Evolutionary conservation across 1,140 invertebrate genomes (phyloP), one percentile per base, ranked within the genome.

Genomic region (Cotesia typhae): DNA sequence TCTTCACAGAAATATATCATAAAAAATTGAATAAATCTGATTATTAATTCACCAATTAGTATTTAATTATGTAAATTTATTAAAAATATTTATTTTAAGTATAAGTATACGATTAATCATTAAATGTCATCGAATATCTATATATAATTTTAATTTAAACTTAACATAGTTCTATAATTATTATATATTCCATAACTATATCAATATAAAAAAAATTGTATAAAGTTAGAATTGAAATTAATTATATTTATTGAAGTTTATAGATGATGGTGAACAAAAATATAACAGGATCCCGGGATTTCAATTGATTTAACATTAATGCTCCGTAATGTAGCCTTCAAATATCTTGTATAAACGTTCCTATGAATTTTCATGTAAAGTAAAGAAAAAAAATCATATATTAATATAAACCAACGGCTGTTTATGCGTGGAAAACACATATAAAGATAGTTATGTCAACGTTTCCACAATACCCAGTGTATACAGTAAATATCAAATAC

Each of bases 311-410:
- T 63, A 63, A 41, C 59, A 65, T 57, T 57, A 66, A 55, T 61
- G 70, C 36, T 71, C 70, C 65, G 61, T 71, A 14, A 36, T 71
- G 61, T 52, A 71, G 61, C 70, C 70, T 65, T 71, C 70, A 53
- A 51, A 57, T 65, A 65, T 53, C 20, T 64, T 35, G 38, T 57
- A 66, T 65, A 71, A 71, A 71, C 63, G 6, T 65, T 17, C 37
- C 47, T 63, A 71, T 71, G 60, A 71, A 71, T 71, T 71, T 71
- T 71, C 51, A 71, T 71, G 47, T 12, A 65, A 64, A 64, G 47
- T 55, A 63, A 52, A 61, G 41, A 37, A 60, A 70, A 47, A 55
- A 71, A 47, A 71, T 71, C 38, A 28, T 65, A 60, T 57, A 71
- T 17, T 53, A 51, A 47, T 51, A n/a, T 38, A 35, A 37, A 28